Percentiles rank a stretch among this genome's conserved stretches.
These are phyloP conservation scores for Anastatus disparis DNA, from an alignment of 1,140 invertebrate species.

Conservation along the genomic window DNA sequence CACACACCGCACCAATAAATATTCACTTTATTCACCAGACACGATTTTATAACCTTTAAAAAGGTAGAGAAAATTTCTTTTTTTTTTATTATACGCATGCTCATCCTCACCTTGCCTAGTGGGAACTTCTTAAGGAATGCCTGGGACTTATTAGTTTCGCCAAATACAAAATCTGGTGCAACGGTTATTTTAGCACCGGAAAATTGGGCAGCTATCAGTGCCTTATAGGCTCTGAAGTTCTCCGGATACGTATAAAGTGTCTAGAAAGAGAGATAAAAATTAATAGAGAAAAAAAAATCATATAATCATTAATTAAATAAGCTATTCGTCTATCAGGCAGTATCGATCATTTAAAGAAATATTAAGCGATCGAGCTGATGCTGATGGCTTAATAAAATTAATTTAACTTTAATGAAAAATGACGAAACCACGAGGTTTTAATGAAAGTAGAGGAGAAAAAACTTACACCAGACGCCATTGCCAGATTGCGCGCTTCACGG, in stretches of 20 bases:
- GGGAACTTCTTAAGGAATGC: conserved; percentile 94
- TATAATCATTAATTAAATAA: too few relatives aligned
- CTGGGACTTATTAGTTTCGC: conserved; percentile 90
- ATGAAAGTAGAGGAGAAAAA: conserved; percentile 48
- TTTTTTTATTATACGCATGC: too few relatives aligned
- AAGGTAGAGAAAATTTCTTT: too few relatives aligned
- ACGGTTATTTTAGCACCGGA: conserved; percentile 89
- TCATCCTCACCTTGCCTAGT: conserved; percentile 85
- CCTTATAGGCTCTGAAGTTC: conserved; percentile 95
- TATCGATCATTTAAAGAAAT: too few relatives aligned
- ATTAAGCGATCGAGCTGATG: conserved; percentile 50
- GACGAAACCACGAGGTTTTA: too few relatives aligned
- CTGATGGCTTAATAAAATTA: too few relatives aligned
- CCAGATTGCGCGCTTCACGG: conserved; percentile 54
- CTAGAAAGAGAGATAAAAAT: conserved; percentile 74
- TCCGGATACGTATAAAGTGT: conserved; percentile 96
- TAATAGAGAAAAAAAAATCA: too few relatives aligned
- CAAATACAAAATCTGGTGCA: conserved; percentile 88
- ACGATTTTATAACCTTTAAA: too few relatives aligned
- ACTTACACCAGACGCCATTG: conserved; percentile 73
- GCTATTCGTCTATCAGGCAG: too few relatives aligned
- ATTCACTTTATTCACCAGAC: too few relatives aligned
- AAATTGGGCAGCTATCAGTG: conserved; percentile 93
- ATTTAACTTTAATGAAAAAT: too few relatives aligned
- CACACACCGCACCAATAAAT: too few relatives aligned